Evolutionary conservation across 1,140 invertebrate species (phyloP).

Genomic region (Microplitis mediator): DNA sequence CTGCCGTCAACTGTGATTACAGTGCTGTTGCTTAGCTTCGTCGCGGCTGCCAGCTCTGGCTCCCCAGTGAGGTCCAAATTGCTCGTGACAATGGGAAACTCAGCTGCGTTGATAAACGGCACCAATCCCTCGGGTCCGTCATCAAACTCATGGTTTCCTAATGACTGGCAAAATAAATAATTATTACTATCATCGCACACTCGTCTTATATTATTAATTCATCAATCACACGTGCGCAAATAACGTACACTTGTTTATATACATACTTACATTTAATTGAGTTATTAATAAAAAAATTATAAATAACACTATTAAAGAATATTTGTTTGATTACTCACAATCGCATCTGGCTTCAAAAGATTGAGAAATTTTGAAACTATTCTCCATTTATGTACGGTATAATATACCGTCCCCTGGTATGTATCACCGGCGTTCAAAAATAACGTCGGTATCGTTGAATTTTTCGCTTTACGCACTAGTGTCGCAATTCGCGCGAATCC

Average conservation of each 20-base stretch:
- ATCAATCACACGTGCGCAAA: neutral
- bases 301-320: neutral
- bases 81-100: constrained; percentile 76
- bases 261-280: neutral
- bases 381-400: constrained; percentile 77
- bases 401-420: constrained; percentile 86
- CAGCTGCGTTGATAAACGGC: constrained; percentile 74
- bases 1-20: constrained; percentile 68
- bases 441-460: constrained; percentile 34
- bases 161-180: constrained; percentile 65
- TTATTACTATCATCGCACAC: neutral
- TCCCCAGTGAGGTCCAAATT: constrained; percentile 78
- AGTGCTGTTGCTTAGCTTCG: constrained; percentile 68
- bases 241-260: neutral
- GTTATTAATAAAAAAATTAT: neutral
- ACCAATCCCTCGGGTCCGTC: constrained; percentile 75
- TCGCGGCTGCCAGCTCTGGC: constrained; percentile 63
- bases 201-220: neutral
- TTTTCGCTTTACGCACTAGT: constrained; percentile 58
- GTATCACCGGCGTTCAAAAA: constrained; percentile 86
- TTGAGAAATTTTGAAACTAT: constrained; percentile 80
- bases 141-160: constrained; percentile 96
- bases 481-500: constrained; percentile 79
- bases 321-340: constrained; percentile 71
- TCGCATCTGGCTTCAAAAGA: constrained; percentile 77